Evolutionary conservation across 2,888 invertebrate species (phyloP).

Genomic region (Andrena camellia): DNA sequence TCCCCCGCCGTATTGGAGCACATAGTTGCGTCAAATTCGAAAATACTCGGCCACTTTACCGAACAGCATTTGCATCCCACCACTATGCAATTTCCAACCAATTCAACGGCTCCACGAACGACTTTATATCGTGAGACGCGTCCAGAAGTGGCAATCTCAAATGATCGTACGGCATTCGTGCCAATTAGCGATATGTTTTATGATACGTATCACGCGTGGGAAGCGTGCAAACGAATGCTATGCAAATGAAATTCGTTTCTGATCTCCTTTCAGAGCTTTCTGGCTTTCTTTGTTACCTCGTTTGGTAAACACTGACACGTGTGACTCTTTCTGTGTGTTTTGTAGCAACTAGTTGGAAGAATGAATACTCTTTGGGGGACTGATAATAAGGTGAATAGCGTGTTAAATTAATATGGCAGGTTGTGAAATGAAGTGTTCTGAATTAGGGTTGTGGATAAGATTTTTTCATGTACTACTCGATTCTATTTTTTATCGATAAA

Average conservation of each 20-base stretch:
- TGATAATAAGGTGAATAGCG: neutral
- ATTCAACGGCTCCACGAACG: neutral
- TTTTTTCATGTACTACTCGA: neutral
- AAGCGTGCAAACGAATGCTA: neutral
- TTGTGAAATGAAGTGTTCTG: neutral
- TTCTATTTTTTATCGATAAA: neutral
- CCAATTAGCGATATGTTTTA: constrained; percentile 15
- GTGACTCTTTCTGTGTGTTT: neutral
- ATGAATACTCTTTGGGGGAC: neutral
- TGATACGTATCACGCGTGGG: constrained; percentile 11
- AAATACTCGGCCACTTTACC: neutral
- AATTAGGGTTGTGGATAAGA: neutral
- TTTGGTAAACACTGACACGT: neutral
- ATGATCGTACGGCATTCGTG: constrained; percentile 4
- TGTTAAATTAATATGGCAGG: neutral
- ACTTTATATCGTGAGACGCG: constrained; percentile 1
- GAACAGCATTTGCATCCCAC: constrained; percentile 27
- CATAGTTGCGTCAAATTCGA: constrained; percentile 22
- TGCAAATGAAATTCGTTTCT: constrained; percentile 15
- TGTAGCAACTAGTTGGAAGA: neutral
- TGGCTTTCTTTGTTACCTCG: neutral
- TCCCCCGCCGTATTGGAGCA: neutral
- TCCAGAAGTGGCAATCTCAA: neutral
- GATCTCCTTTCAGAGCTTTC: neutral
- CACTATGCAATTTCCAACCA: constrained; percentile 19